Base-by-base conservation (phyloP, 92 coral and sea anemone genomes). In the Epizoanthus ramosus region DNA sequence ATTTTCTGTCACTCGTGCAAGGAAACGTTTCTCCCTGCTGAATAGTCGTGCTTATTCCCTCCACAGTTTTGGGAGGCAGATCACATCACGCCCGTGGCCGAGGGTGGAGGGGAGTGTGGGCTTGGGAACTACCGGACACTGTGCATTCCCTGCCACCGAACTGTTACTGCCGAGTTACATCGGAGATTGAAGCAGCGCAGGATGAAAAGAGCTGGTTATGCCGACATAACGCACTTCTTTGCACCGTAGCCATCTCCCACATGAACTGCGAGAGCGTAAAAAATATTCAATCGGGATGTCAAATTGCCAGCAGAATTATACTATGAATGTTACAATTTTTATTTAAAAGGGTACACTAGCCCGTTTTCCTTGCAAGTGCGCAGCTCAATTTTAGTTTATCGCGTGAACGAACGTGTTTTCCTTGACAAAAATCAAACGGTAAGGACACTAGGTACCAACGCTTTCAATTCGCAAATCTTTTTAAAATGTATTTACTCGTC, bases 51-150 rank as follows among this genome's bases (percentile, higher is more conserved):
- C 23, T 35, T 56, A 25, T 70, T 74, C 57, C 25, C 19, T 57
- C 63, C 35, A 19, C 63, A 97, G 99, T 97, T 97, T 67, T 97
- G 99, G 99, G 99, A 97, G 68, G 99, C 99, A 53, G 99, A 97
- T 76, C 98, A 97, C 86, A 91, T 94, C 64, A 87, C 86, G 0
- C 94, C 99, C 22, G 99, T 97, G 63, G 97, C 89, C 21, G 99
- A 97, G 86, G 99, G 99, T 6, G 99, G 99, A 7, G 99, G 99
- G 12, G 97, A 97, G 75, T 97, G 99, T 74, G 99, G 94, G 21
- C 79, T 97, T 37, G 99, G 92, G 24, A 97, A 97, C 71, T 91
- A 84, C 56, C 89, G 99, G 64, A 97, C 99, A 6, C 79, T 97
- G 61, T 97, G 99, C 76, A 91, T 97, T 19, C 97, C 97, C n/a